Base-by-base conservation (phyloP, 2,797 vertebrate genomes). In the Smutsia gigantea region DNA sequence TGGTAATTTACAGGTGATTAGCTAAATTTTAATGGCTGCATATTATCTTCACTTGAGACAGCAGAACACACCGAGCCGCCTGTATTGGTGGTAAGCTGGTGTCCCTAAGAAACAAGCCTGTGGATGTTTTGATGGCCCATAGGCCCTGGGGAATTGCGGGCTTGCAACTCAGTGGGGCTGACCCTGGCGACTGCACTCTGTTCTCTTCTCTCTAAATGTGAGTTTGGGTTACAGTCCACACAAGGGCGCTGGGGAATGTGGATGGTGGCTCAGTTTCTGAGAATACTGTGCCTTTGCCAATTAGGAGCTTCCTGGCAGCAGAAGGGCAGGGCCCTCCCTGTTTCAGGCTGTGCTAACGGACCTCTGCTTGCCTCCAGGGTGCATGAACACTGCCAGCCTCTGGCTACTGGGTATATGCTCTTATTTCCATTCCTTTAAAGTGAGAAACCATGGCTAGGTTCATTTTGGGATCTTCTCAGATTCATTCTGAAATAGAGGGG, bases 1-100 rank as follows among this genome's bases (percentile, higher is more conserved):
- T 85, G 74, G 34, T 79, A 39, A 84, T 90, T 82, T 78, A 85
- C 72, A 93, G 77, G 57, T 87, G 72, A 81, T 66, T 51, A 78
- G 57, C 63, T 93, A 90, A 87, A 37, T 37, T 66, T 85, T 87
- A 82, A 68, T 93, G 42, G 15, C 92, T 87, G 18, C 11, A 4
- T 66, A 13, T 55, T 87, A 77, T 85, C 55, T 82, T 96, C 37
- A 34, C 31, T 90, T 75, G 75, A 87, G 74, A 46, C n/a, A 55
- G 57, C 9, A 17, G n/a, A 64, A 4, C 39, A 9, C 79, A 18
- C 4, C n/a, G 4, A 49, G 55, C 21, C 15, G 27, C 23, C 18
- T 34, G 5, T 31, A 23, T 49, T 74, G 29, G 77, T 68, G 77
- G 81, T 19, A 75, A 84, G 31, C 25, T 27, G 25, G 3, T 27